These are phyloP conservation scores for Orycteropus afer DNA, from an alignment of 2,113 vertebrate species.

Conservation along the genomic window DNA sequence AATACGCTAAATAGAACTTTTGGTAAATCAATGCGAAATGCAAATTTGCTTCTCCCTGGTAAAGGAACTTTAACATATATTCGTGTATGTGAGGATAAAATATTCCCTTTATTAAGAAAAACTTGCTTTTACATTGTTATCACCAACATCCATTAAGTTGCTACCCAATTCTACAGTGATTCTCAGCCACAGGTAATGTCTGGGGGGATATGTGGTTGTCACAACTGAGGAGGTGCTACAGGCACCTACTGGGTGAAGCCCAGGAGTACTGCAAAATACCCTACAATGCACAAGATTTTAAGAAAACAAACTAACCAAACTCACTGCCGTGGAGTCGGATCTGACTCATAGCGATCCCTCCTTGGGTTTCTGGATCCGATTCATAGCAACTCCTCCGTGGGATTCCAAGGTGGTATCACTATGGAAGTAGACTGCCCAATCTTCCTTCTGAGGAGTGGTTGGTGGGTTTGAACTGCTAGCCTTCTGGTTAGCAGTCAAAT, in stretches of 20 bases:
- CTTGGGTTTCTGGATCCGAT: no score
- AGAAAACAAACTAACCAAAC: no score
- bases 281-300: no score
- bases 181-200: not conserved
- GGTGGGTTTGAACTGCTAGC: no score
- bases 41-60: not conserved
- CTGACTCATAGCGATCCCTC: no score
- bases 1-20: constrained; percentile 22
- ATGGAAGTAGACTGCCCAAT: no score
- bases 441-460: no score
- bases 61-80: not conserved
- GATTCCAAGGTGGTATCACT: no score
- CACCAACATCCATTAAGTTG: not conserved
- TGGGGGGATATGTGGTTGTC: not conserved
- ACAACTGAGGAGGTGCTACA: not conserved
- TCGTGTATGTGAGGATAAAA: not conserved
- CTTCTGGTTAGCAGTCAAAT: no score
- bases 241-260: no score
- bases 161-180: not conserved
- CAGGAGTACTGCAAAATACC: not conserved
- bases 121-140: not conserved
- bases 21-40: not conserved
- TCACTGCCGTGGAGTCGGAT: no score
- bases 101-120: not conserved
- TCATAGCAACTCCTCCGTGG: no score